phyloP scores from a whole-genome alignment of 1,140 invertebrate genomes.

The Papilio polyxenes region DNA sequence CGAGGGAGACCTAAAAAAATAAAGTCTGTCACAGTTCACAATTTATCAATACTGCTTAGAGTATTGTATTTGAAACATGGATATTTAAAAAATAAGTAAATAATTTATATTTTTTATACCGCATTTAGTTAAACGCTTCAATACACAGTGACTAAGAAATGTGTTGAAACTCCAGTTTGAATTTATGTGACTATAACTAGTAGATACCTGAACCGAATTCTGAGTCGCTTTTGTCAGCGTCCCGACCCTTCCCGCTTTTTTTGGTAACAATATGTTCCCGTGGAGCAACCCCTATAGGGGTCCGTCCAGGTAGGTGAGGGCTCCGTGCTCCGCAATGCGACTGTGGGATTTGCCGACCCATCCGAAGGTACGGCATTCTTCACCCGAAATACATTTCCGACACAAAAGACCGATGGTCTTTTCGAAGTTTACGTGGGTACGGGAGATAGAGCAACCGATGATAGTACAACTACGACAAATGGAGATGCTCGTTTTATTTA shows the following conservation, averaged over 20 bases:
- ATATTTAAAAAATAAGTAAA: background rate
- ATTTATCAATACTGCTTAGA: background rate
- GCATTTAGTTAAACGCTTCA: background rate
- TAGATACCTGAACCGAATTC: conserved; percentile 64
- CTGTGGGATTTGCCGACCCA: conserved; percentile 61
- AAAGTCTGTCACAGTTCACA: background rate
- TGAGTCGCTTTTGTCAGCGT: conserved; percentile 58
- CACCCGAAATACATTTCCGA: conserved; percentile 36
- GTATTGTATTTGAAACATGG: background rate
- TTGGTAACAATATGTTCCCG: conserved; percentile 67
- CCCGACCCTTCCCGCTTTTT: conserved; percentile 76
- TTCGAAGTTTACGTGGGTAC: conserved; percentile 26
- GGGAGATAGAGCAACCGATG: background rate
- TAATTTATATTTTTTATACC: background rate
- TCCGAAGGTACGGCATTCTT: conserved; percentile 55
- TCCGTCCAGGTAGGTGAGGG: conserved; percentile 65
- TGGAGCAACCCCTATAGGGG: conserved; percentile 64
- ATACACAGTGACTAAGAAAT: background rate
- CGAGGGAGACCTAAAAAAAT: background rate
- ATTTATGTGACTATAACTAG: conserved; percentile 10
- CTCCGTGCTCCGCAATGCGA: conserved; percentile 53
- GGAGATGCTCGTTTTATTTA: background rate
- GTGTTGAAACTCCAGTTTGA: background rate
- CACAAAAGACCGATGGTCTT: conserved; percentile 27
- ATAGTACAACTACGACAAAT: conserved; percentile 19